Evolutionary conservation across 2,888 invertebrate genomes (phyloP), one percentile per base, ranked within the genome.

Genomic region (Agrochola circellaris): DNA sequence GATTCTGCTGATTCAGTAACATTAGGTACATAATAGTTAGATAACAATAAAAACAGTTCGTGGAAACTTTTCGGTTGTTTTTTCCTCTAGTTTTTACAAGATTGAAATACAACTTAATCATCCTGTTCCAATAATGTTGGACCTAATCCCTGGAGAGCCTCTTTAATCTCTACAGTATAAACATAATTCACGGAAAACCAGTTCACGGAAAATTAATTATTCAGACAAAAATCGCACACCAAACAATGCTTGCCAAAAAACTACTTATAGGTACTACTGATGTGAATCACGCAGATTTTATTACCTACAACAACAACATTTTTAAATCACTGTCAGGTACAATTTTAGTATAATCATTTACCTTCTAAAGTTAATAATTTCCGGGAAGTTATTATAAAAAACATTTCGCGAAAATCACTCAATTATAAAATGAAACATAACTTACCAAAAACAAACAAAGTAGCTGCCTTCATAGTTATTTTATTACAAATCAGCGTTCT

Each of bases 381-480:
- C 23, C 48, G 9, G 9, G 4, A n/a, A 26, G 2, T 51, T 68
- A 7, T n/a, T 56, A 56, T 56, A 20, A 56, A 15, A 30, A 15
- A 58, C 42, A 34, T 45, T 38, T 71, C 34, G 13, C n/a, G 15
- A 30, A 62, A 34, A 42, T 4, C 15, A 30, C 17, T 17, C n/a
- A 17, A 45, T 1, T 23, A 5, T 1, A 13, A 23, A 20, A 15
- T 34, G 42, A 34, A 38, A 65, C 48, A 38, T 30, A 64, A 91
- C 96, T 96, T 87, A 96, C 96, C 96, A 72, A 96, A 94, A 90
- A 95, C 87, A 89, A 95, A 88, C 73, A 96, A 88, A 80, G 93
- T 93, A 62, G 92, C 87, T 65, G 93, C 90, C 93, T 94, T 96
- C 96, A 96, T 96, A 88, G 83, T 72, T 80, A 64, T 68, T 72